Evolutionary conservation across 2,888 invertebrate species (phyloP), one percentile per base, ranked within the genome.

Genomic region (Dasypogon diadema): DNA sequence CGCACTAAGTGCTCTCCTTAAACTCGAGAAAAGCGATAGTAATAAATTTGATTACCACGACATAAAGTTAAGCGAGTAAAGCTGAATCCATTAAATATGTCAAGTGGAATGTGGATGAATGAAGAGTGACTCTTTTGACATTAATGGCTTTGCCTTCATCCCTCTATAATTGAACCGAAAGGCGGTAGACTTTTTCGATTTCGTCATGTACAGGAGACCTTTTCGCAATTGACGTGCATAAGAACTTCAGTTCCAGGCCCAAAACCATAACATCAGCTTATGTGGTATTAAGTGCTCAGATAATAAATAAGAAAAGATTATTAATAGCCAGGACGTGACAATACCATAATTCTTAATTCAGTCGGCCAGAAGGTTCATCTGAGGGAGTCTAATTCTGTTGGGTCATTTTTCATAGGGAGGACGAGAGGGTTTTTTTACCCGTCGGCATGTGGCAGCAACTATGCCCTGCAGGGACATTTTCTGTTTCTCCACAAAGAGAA

Each of bases 321-420:
- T 68, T 68, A 68, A 68, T 68, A 48, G n/a, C 24, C 24, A n/a
- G 46, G 48, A 68, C 65, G 37, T 68, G 65, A 68, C 65, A 68
- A 68, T 48, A 48, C 65, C 48, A 48, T 68, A 68, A 68, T 68
- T 68, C 48, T 46, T 68, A 48, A 48, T 46, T 48, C 24, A 16
- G 65, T 26, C 21, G 18, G 48, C 24, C 16, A 16, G 16, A 24
- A 22, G 24, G 48, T n/a, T 48, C 65, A 48, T 48, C 48, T 48
- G 22, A 14, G 24, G n/a, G n/a, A 34, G 16, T 21, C 24, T 26
- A 68, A 48, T 37, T 68, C 48, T n/a, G 6, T 24, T n/a, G 24
- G 16, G 16, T 24, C 14, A 68, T 68, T 46, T 68, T 22, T 48
- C 65, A 68, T 48, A 18, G 21, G 14, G 12, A 48, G 24, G 48